Conservation (phyloP, 2,797 vertebrate species). For the Okamejei kenojei region DNA sequence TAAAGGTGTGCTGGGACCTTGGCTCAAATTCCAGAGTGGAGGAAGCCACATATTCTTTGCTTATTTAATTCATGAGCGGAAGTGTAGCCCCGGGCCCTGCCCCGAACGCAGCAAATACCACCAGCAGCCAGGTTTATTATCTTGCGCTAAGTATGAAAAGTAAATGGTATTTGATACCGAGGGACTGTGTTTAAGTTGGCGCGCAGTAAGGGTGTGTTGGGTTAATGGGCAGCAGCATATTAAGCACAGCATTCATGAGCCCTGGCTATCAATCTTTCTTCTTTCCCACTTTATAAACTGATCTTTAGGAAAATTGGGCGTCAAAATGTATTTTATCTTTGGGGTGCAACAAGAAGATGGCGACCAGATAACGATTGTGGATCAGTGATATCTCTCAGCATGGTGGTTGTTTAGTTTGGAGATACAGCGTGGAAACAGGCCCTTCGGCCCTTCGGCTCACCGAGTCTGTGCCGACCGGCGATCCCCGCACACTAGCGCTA, state of each 20-base stretch:
- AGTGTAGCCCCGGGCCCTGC: background rate
- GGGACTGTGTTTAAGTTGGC: background rate
- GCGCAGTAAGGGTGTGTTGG: background rate
- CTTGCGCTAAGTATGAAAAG: background rate
- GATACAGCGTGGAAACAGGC: no score
- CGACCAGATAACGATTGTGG: no score
- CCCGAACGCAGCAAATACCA: background rate
- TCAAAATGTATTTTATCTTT: background rate
- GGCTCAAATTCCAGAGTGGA: background rate
- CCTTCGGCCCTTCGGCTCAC: no score
- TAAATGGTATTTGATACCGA: background rate
- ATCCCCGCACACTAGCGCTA: no score
- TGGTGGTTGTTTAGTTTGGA: background rate
- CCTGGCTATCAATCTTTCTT: background rate
- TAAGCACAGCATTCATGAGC: background rate
- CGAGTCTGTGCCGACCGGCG: no score
- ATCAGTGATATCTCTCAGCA: no score
- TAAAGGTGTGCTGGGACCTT: background rate
- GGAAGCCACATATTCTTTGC: background rate
- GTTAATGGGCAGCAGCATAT: background rate
- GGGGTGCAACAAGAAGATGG: background rate
- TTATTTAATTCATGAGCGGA: background rate
- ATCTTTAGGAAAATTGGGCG: background rate
- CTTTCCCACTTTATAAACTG: background rate
- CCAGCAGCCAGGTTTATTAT: background rate